Base-by-base conservation (phyloP, 53 echinoderm and acorn worm species). In the Crossaster papposus region DNA sequence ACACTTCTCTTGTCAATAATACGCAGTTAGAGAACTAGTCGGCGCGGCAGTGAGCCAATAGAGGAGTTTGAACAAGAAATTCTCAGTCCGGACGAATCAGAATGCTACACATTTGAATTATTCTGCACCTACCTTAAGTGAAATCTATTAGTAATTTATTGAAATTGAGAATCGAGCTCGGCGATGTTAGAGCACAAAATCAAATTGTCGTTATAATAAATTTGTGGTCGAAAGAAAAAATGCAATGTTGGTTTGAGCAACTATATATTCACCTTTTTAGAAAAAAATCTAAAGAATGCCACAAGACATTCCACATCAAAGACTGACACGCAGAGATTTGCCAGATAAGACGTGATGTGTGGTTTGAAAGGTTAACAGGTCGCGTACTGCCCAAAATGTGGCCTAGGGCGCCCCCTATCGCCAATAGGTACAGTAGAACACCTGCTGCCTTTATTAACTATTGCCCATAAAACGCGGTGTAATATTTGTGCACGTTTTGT, bases 401-500 rank as follows among this genome's bases (percentile, higher is more conserved):
- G 53, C 87, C 87, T 62, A 77, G 76, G 77, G 77, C 87, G 87
- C 87, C 87, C 87, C 77, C 87, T 28, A 75, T 26, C 36, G 87
- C 5, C 77, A 18, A 81, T 58, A 15, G 81, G 30, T 81, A 34
- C 31, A 28, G 3, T 58, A 0, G 2, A 18, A 15, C 2, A 58
- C 15, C 58, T 58, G 15, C 22, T 58, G 58, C 22, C 2, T 58
- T 58, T 17, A 18, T 2, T 14, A 58, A 58, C 17, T 17, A 20
- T 20, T 58, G 15, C 58, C 15, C 22, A 1, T 58, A 20, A 55
- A 58, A 20, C 12, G 22, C 15, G 7, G 15, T 58, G 15, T n/a
- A n/a, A 18, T 58, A 58, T 58, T 58, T 2, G 58, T 14, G 52
- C 44, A 44, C 44, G 9, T 9, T n/a, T 64, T 20, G 70, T 28